Evolutionary conservation across 1,140 invertebrate genomes (phyloP), one percentile per base, ranked within the genome.

Genomic region (Lepidurus arcticus): DNA sequence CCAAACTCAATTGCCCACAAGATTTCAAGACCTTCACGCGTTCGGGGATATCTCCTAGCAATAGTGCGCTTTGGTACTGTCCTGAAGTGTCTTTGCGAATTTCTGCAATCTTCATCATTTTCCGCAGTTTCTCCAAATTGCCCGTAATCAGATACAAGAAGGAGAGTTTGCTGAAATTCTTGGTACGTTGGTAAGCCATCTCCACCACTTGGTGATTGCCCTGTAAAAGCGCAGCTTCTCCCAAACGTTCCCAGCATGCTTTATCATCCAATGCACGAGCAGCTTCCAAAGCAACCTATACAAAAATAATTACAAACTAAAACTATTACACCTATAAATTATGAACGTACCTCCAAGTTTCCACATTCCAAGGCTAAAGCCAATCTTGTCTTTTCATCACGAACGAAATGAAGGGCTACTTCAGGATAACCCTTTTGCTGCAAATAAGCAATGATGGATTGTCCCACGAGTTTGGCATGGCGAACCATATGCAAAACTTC

Each of bases 341-440:
- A 76, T 73, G 16, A 79, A 13, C 11, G 78, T 65, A 98, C 95
- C 84, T 99, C 97, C 83, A 99, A 97, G 85, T 99, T 99, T 9
- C 97, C 96, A 86, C 98, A 99, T 86, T 99, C 97, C 11, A 99
- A 85, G 0, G 98, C 98, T 75, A 99, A 85, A 3, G 94, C 93
- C 85, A 99, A 97, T 73, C 97, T 88, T 0, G 98, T 99, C 83
- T 98, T 98, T 81, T 99, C 95, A 84, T 99, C 98, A 85, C 99
- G 99, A 0, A 99, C 98, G 87, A 99, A 99, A 85, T 99, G 97
- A 9, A 99, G 87, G 0, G 98, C 98, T n/a, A 99, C 96, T 87
- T 99, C 98, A 0, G 98, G 98, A 86, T 99, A 99, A 0, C 98
- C 97, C 87, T 99, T 99, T 85, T 99, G 97, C 86, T 99, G 97